phyloP scores from a whole-genome alignment of 1,140 invertebrate genomes.

The Drosophila suzukii region DNA sequence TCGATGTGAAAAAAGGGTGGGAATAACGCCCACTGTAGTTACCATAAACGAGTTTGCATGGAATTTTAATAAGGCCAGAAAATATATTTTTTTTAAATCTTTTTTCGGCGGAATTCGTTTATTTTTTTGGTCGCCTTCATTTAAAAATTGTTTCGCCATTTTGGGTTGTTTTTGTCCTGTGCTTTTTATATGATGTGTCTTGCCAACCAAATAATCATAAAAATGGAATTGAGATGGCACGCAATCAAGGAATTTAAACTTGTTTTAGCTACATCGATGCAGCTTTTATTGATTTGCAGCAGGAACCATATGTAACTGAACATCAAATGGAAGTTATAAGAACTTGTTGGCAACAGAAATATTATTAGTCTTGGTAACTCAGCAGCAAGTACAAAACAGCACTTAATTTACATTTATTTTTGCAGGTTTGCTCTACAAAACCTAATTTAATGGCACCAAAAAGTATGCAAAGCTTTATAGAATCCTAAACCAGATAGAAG shows the following conservation, averaged over 20 bases:
- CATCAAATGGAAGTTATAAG: constrained; percentile 38
- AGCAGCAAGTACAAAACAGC: constrained; percentile 32
- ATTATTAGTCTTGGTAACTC: constrained; percentile 42
- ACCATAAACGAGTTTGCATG: constrained; percentile 79
- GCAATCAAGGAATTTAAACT: constrained; percentile 47
- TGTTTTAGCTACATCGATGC: not conserved
- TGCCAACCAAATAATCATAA: constrained; percentile 23
- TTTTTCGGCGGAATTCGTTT: constrained; percentile 23
- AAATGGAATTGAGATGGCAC: constrained; percentile 39
- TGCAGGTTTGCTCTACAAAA: not conserved
- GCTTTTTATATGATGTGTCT: constrained; percentile 5
- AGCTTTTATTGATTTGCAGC: not conserved
- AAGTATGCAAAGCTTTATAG: too few relatives aligned
- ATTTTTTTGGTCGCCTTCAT: constrained; percentile 25
- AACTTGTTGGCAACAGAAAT: constrained; percentile 34
- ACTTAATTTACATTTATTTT: constrained; percentile 42
- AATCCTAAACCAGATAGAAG: too few relatives aligned
- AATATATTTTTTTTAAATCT: constrained; percentile 40
- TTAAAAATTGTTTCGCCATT: constrained; percentile 54
- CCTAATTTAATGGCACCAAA: constrained; percentile 1
- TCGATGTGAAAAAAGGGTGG: not conserved
- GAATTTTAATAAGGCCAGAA: constrained; percentile 77
- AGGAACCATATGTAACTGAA: constrained; percentile 23
- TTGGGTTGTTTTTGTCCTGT: constrained; percentile 35
- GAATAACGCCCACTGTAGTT: constrained; percentile 37